Evolutionary conservation across 2,113 vertebrate species (phyloP).

Genomic region (Motacilla alba): DNA sequence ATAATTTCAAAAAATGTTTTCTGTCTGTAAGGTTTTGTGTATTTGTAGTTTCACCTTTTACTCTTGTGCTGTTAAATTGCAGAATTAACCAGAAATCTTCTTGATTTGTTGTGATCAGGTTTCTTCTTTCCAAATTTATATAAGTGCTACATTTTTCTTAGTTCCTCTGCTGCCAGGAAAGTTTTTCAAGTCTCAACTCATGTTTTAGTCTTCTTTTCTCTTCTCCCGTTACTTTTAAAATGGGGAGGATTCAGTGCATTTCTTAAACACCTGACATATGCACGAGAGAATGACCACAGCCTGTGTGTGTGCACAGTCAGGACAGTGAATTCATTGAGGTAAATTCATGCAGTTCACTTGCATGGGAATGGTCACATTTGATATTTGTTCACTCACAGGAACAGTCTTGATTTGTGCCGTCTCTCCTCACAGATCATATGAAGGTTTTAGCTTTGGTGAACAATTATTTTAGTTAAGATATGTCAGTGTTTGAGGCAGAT

Average conservation of each 20-base stretch:
- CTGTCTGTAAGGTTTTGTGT: background rate
- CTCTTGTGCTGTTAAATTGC: background rate
- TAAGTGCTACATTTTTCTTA: background rate
- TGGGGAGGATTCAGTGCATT: background rate
- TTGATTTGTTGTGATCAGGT: background rate
- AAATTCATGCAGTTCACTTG: background rate
- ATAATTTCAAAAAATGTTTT: background rate
- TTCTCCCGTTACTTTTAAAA: background rate
- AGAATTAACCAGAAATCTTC: background rate
- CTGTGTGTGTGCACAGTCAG: background rate
- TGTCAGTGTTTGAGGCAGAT: background rate
- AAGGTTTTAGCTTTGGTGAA: background rate
- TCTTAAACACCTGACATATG: background rate
- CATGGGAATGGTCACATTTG: accelerated
- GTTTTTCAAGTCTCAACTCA: accelerated
- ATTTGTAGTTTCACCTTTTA: background rate
- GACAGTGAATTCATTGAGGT: background rate
- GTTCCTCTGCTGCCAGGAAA: background rate
- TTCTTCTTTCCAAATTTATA: background rate
- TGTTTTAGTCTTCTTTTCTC: background rate
- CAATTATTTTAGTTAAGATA: background rate
- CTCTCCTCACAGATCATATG: background rate
- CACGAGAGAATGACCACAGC: background rate
- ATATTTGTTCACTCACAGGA: background rate
- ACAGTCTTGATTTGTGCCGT: background rate